phyloP scores from a whole-genome alignment of 2,797 vertebrate genomes.

The Enteromius fasciolatus region DNA sequence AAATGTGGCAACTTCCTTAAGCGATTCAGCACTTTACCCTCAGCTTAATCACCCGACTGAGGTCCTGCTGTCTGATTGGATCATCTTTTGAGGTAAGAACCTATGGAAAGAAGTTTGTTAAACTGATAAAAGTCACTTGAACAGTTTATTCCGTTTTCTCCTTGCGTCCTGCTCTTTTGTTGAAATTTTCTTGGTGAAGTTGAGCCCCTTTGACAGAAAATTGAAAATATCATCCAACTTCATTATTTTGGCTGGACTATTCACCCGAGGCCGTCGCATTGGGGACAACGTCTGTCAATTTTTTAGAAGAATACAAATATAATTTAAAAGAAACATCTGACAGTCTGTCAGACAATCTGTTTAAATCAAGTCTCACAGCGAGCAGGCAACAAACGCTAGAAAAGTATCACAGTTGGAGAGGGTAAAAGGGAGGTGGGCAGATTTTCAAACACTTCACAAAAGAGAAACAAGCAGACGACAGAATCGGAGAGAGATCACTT shows the following conservation, averaged over 20 bases:
- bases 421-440: background rate
- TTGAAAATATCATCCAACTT: slow-evolving; percentile 48
- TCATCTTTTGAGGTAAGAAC: slow-evolving; percentile 54
- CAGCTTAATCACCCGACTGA: slow-evolving; percentile 7
- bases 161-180: slow-evolving; percentile 39
- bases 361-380: slow-evolving; percentile 41
- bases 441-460: slow-evolving; percentile 8
- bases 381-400: slow-evolving; percentile 20
- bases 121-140: slow-evolving; percentile 4
- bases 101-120: slow-evolving; percentile 38
- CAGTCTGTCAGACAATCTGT: slow-evolving; percentile 42
- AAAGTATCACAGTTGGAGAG: slow-evolving; percentile 36
- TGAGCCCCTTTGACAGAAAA: slow-evolving; percentile 53
- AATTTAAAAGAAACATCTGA: slow-evolving; percentile 28
- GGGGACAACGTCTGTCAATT: slow-evolving; percentile 10
- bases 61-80: slow-evolving; percentile 31
- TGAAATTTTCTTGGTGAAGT: slow-evolving; percentile 47
- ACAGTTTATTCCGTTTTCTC: slow-evolving; percentile 44
- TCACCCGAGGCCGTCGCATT: slow-evolving; percentile 41
- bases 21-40: slow-evolving; percentile 30
- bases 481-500: slow-evolving; percentile 18
- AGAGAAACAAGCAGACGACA: slow-evolving; percentile 9
- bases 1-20: slow-evolving; percentile 44
- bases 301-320: slow-evolving; percentile 43
- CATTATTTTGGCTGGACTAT: slow-evolving; percentile 52